These are phyloP conservation scores for Pantelozetes paolii DNA, from an alignment of 2,888 invertebrate species.

Conservation along the genomic window DNA sequence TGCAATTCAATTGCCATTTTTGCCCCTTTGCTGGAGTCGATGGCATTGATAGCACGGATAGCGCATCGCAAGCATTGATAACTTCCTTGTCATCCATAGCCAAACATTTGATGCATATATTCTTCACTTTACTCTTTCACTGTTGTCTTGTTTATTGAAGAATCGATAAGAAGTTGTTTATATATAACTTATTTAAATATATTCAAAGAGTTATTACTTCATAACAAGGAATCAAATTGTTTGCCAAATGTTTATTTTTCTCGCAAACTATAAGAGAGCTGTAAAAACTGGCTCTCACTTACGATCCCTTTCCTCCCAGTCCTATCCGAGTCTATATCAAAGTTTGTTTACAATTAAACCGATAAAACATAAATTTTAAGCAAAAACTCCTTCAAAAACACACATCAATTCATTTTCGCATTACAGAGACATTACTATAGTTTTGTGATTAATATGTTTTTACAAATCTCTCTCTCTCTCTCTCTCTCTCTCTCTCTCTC, in stretches of 20 bases:
- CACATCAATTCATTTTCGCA: slow-evolving; percentile 8
- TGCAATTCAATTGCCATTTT: neutral
- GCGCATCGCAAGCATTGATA: no score
- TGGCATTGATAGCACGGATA: no score
- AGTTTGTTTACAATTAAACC: neutral
- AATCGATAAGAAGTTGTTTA: slow-evolving; percentile 30
- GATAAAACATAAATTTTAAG: slow-evolving; percentile 12
- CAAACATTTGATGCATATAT: neutral
- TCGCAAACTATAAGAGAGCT: slow-evolving; percentile 21
- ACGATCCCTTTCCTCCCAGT: neutral
- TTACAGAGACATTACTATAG: neutral
- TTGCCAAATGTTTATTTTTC: slow-evolving; percentile 17
- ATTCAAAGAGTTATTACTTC: slow-evolving; percentile 22
- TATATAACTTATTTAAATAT: slow-evolving; percentile 14
- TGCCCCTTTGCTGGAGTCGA: neutral
- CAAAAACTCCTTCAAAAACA: neutral
- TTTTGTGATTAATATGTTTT: slow-evolving; percentile 12
- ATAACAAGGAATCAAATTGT: slow-evolving; percentile 21
- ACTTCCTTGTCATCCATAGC: neutral
- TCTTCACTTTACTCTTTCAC: neutral
- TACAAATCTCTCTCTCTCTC: no score
- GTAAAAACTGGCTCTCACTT: neutral
- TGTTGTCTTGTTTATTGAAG: slow-evolving; percentile 14
- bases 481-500: no score
- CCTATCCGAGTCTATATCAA: neutral